Evolutionary conservation across 2,113 vertebrate genomes (phyloP), one percentile per base, ranked within the genome.

Genomic region (Corythaixoides concolor): DNA sequence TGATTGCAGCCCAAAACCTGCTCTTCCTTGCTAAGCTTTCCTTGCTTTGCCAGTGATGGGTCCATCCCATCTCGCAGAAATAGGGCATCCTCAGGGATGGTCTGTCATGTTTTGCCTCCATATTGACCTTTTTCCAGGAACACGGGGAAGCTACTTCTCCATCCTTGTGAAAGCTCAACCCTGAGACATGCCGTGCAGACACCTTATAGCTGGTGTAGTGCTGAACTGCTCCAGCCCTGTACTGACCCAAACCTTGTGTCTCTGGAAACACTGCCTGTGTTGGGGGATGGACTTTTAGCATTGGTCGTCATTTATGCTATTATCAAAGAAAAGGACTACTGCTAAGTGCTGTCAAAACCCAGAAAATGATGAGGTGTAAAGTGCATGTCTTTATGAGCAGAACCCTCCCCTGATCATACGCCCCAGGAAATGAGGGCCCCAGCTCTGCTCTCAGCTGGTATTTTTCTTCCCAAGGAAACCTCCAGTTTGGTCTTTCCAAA

Each of bases 261-360:
- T n/a, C 33, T 99, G 72, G 98, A 98, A 94, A 95, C 98, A 35
- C 79, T 98, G 35, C 98, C 98, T 2, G 97, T 98, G 7, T 33
- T 97, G 41, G 59, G 98, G n/a, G 97, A 93, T 80, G 97, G 98
- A 12, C 85, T 97, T 77, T 81, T 98, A 24, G 98, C 97, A 7
- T 9, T 98, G n/a, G 26, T 98, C 27, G 97, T 99, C 12, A 85
- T 99, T 79, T 96, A 98, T 1, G 93, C 98, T 74, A 68, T 98
- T 85, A 85, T 98, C 75, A 98, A 96, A 90, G 95, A 97, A 78
- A 98, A 98, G 53, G 79, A 97, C 82, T 98, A 97, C 75, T 96
- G 94, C 98, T 98, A 89, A 96, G 77, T 74, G 35, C 35, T 70
- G 41, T 37, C 37, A 67, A 76, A 89, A 68, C 11, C 9, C 41